phyloP scores from a whole-genome alignment of 1,140 invertebrate genomes.

The Acarapis woodi region DNA sequence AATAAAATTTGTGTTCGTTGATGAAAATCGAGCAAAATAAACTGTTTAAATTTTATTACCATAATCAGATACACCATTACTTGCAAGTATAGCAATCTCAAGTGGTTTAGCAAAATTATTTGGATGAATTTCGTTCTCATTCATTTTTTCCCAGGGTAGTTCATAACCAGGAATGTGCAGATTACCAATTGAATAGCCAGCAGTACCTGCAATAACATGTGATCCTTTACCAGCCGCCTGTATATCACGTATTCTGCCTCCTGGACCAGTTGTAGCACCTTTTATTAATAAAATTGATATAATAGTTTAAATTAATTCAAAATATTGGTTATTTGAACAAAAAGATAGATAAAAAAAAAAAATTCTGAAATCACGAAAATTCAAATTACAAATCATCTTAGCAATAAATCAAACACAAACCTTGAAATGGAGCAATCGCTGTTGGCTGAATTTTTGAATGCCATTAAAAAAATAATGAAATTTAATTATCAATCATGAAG shows the following conservation, averaged over 20 bases:
- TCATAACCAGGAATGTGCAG: slow-evolving; percentile 58
- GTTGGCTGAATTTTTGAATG: too few relatives aligned
- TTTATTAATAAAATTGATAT: neutral
- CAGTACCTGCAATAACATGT: slow-evolving; percentile 74
- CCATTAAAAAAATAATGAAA: too few relatives aligned
- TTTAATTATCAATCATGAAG: too few relatives aligned
- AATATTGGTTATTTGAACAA: too few relatives aligned
- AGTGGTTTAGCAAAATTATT: slow-evolving; percentile 61
- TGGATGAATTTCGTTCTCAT: slow-evolving; percentile 39
- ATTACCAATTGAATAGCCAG: slow-evolving; percentile 82
- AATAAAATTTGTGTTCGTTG: too few relatives aligned
- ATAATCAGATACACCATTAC: slow-evolving; percentile 92
- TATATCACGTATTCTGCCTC: slow-evolving; percentile 73
- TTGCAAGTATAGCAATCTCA: slow-evolving; percentile 68
- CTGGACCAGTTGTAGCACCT: slow-evolving; percentile 68
- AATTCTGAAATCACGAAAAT: too few relatives aligned
- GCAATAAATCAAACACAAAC: too few relatives aligned
- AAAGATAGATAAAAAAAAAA: too few relatives aligned
- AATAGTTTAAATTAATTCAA: neutral
- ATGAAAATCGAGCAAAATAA: too few relatives aligned
- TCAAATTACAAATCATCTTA: too few relatives aligned
- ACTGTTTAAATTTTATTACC: too few relatives aligned
- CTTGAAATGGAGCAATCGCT: slow-evolving; percentile 41
- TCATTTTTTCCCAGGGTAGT: slow-evolving; percentile 47
- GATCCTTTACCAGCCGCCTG: slow-evolving; percentile 72